These are phyloP conservation scores for Moxostoma hubbsi DNA, from an alignment of 2,797 vertebrate species.

Conservation along the genomic window DNA sequence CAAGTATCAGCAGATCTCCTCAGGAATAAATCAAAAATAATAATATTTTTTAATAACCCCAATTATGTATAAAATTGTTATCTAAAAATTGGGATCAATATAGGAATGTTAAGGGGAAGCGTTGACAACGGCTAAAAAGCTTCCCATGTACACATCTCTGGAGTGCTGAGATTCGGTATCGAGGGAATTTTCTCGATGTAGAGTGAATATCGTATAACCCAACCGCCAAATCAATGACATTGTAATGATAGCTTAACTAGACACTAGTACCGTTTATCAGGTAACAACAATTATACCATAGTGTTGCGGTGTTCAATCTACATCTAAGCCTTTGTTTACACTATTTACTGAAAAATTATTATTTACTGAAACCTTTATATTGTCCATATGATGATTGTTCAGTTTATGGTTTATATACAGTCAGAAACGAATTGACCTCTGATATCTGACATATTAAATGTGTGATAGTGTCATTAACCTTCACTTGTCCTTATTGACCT, in stretches of 20 bases:
- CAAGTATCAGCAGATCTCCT: neutral
- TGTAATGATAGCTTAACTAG: too few species aligned
- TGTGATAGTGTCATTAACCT: constrained; percentile 10
- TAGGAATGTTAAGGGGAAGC: neutral
- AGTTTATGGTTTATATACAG: neutral
- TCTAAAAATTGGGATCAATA: neutral
- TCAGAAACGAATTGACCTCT: neutral
- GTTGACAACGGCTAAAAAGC: neutral
- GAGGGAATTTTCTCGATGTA: neutral
- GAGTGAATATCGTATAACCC: neutral
- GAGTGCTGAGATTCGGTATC: neutral
- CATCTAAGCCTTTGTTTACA: neutral
- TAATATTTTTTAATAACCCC: too few species aligned
- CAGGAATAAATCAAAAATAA: neutral
- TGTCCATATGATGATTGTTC: neutral
- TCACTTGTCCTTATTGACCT: constrained; percentile 11
- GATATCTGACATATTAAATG: neutral
- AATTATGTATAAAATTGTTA: neutral
- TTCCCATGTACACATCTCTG: neutral
- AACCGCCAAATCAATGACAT: neutral
- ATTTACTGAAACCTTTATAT: neutral
- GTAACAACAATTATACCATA: too few species aligned
- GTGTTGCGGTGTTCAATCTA: neutral
- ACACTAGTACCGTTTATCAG: too few species aligned
- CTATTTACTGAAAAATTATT: neutral